phyloP scores from a whole-genome alignment of 2,797 vertebrate species.

The Oreonectes daqikongensis region DNA sequence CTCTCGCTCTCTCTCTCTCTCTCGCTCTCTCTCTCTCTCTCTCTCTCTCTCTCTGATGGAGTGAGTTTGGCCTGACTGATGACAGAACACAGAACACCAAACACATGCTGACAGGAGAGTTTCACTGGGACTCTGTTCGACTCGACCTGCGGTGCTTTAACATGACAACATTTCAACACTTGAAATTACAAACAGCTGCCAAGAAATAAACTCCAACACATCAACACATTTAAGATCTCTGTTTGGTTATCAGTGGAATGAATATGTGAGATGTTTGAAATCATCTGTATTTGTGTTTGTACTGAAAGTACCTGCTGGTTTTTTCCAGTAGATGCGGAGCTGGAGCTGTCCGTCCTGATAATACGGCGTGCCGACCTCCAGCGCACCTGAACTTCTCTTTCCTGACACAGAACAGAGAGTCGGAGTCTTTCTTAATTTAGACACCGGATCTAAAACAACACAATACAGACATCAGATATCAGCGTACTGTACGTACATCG shows the following conservation, averaged over 20 bases:
- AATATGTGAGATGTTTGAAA: too few relatives aligned
- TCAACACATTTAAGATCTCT: too few relatives aligned
- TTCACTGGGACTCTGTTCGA: background rate
- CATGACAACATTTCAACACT: background rate
- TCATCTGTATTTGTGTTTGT: background rate
- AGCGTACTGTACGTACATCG: too few relatives aligned
- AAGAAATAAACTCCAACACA: too few relatives aligned
- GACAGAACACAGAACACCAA: conserved; percentile 77
- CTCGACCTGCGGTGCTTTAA: background rate
- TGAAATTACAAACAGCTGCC: too few relatives aligned
- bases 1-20: too few relatives aligned
- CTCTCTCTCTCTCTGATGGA: conserved; percentile 55
- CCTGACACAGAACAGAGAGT: conserved; percentile 72
- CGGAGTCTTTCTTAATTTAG: conserved; percentile 73
- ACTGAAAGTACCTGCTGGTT: conserved; percentile 80
- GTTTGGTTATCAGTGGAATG: too few relatives aligned
- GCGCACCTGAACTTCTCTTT: conserved; percentile 76
- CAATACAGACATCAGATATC: too few relatives aligned
- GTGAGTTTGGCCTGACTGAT: conserved; percentile 76
- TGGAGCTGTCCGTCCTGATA: conserved; percentile 91
- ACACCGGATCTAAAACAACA: conserved; percentile 61
- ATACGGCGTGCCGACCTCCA: conserved; percentile 90
- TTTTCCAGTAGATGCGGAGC: conserved; percentile 95
- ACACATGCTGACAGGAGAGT: conserved; percentile 74
- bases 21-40: too few relatives aligned